Percentiles rank a stretch among this genome's conserved stretches.
Conservation (phyloP, 2,797 vertebrate species). For the Brachyrhaphis roseni region DNA sequence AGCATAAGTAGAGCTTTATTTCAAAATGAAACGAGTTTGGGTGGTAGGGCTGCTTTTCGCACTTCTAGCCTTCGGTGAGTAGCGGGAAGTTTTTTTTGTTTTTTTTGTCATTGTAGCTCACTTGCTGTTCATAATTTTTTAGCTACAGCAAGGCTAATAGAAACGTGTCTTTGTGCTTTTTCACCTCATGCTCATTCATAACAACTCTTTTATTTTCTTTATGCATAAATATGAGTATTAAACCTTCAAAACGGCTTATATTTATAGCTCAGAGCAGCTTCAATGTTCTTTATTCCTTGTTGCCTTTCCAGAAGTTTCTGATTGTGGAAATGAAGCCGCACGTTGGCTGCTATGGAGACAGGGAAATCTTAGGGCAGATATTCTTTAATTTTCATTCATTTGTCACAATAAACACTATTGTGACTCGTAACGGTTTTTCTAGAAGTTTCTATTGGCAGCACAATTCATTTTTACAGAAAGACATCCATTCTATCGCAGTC, state of each 20-base stretch:
- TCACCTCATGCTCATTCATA: not conserved
- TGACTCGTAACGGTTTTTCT: constrained; percentile 27
- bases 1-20: constrained; percentile 10
- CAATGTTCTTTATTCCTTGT: not conserved
- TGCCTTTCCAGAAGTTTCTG: constrained; percentile 64
- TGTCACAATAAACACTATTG: not conserved
- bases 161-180: constrained; percentile 23
- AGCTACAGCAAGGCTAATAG: constrained; percentile 50
- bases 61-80: constrained; percentile 90
- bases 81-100: not conserved
- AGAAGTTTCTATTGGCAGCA: constrained; percentile 49
- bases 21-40: constrained; percentile 88
- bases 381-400: not conserved
- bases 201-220: not conserved
- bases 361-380: not conserved
- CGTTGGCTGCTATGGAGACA: not conserved
- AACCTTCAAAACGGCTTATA: not conserved
- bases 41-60: constrained; percentile 82
- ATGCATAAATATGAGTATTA: not conserved
- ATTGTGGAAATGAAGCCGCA: not conserved
- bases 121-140: constrained; percentile 4
- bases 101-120: not conserved
- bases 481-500: not conserved
- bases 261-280: not conserved
- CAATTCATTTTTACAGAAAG: not conserved